phyloP scores from a whole-genome alignment of 2,888 invertebrate species.

The Diarsia dahlii region DNA sequence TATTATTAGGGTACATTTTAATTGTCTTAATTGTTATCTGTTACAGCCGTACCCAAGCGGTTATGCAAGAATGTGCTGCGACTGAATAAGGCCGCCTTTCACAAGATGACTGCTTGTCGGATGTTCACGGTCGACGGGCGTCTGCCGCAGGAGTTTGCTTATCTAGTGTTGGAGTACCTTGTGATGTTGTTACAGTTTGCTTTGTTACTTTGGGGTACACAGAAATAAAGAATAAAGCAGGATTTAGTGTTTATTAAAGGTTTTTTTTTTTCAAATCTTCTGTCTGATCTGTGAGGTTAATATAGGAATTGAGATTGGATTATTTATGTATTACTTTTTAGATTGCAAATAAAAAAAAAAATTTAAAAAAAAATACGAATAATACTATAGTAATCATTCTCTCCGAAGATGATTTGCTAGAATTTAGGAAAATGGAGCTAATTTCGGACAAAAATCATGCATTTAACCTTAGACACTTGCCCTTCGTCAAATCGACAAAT shows the following conservation, averaged over 20 bases:
- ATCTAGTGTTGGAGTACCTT: neutral
- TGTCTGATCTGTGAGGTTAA: too few species aligned
- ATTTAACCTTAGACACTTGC: too few species aligned
- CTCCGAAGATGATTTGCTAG: too few species aligned
- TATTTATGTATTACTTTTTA: too few species aligned
- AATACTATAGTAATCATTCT: too few species aligned
- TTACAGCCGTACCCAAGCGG: neutral
- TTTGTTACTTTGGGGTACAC: neutral
- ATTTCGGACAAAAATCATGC: too few species aligned
- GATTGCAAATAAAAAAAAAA: too few species aligned
- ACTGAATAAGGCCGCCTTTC: neutral
- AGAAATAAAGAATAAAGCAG: neutral
- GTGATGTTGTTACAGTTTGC: constrained; percentile 6
- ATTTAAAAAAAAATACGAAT: too few species aligned
- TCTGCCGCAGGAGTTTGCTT: constrained; percentile 6
- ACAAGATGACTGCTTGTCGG: constrained; percentile 3
- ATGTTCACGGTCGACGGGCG: constrained; percentile 3
- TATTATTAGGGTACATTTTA: neutral
- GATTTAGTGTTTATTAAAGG: neutral
- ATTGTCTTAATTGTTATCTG: neutral
- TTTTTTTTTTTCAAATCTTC: too few species aligned
- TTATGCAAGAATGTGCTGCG: constrained; percentile 10
- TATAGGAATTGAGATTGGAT: too few species aligned
- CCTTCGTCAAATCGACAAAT: too few species aligned
- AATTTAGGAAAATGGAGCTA: too few species aligned